Evolutionary conservation across 2,888 invertebrate species (phyloP), one percentile per base, ranked within the genome.

Genomic region (Nycteola revayana): DNA sequence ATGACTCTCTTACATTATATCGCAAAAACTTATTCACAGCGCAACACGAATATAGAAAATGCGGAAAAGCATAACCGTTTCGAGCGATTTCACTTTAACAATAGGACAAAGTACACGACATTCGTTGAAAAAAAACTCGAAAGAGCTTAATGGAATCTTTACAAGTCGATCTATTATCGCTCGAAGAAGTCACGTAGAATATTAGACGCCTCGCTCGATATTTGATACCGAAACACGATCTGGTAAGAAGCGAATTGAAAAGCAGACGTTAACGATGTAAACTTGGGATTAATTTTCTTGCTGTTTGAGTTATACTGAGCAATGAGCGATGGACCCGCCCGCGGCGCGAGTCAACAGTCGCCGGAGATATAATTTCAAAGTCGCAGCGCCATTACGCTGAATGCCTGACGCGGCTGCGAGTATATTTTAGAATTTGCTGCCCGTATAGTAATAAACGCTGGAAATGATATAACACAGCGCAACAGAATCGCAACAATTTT

Each of bases 141-240:
- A 49, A 46, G 57, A 61, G 66, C 71, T 66, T 76, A 80, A 79
- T 78, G 71, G 76, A 74, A 75, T 74, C 67, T 75, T 68, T 62
- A 66, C 57, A 73, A 71, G 60, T 64, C 68, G 66, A 71, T 71
- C 72, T 74, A 71, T 69, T 71, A 69, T 65, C 60, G 52, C 47
- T 49, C 42, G 54, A 58, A 62, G 62, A 63, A 78, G 85, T 86
- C 86, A 85, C 86, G 86, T 85, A 86, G 73, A 82, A 81, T 83
- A 86, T 85, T 79, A 80, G 71, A 68, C 52, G 71, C 67, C 72
- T 57, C 49, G 34, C 51, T 52, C 44, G 59, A 60, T 56, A 58
- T 57, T 60, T 41, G 56, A 61, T 51, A 55, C 53, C 61, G 55
- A 62, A 66, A 66, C 55, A 60, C 60, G 64, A 69, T 66, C 60